A percentile compares a stretch with the other conserved stretches of the same genome.
phyloP scores from a whole-genome alignment of 2,113 vertebrate genomes.

The Calidris pygmaea region DNA sequence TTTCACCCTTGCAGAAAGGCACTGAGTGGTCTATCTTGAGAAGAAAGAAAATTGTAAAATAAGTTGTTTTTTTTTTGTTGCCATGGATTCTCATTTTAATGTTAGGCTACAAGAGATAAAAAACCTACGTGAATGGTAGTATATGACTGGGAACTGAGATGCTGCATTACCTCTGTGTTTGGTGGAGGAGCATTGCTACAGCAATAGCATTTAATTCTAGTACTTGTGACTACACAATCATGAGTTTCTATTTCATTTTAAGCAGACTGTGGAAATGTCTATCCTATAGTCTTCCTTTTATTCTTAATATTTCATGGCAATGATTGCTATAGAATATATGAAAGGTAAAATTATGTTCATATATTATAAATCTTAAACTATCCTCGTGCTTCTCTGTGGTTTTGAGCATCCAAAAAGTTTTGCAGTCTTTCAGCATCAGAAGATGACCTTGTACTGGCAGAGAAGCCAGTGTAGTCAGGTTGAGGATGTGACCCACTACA shows the following conservation, averaged over 20 bases:
- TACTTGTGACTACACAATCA: neutral
- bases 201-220: neutral
- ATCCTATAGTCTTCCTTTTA: neutral
- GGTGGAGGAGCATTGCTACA: neutral
- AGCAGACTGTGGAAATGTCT: neutral
- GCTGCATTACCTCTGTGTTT: neutral
- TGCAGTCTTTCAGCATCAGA: neutral
- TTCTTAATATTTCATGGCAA: neutral
- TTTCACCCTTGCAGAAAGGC: neutral
- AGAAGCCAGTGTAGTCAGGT: neutral
- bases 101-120: neutral
- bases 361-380: neutral
- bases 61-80: neutral
- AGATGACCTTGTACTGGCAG: neutral
- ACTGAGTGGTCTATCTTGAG: neutral
- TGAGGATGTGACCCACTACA: constrained; percentile 34
- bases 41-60: neutral
- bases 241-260: constrained; percentile 1
- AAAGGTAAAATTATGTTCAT: neutral
- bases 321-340: neutral
- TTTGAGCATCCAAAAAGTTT: neutral
- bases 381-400: neutral
- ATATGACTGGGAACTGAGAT: neutral
- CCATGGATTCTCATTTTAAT: neutral
- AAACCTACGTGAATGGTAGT: neutral